Percentiles rank a stretch among this genome's conserved stretches.
Evolutionary conservation across 2,797 vertebrate species (phyloP).

Genomic region (Lacerta viridis): DNA sequence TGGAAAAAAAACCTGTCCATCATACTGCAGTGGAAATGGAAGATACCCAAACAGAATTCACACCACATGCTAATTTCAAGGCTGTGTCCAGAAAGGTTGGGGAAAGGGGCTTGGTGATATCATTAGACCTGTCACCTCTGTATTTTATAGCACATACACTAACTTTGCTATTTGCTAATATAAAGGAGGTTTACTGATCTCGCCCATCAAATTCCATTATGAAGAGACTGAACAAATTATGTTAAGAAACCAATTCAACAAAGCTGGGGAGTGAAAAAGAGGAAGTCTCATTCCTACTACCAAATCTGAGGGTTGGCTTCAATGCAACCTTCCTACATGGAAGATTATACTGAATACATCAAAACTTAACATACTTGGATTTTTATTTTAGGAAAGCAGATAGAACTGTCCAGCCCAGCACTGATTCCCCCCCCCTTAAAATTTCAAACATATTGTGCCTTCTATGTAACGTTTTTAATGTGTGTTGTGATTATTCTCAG

Average conservation of each 20-base stretch:
- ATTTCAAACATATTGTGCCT: background rate
- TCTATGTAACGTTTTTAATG: background rate
- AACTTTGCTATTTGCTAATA: background rate
- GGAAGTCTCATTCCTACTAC: background rate
- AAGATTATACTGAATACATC: background rate
- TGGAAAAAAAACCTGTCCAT: background rate
- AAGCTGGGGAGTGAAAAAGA: background rate
- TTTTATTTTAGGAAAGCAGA: background rate
- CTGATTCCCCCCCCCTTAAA: background rate
- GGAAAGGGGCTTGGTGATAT: conserved; percentile 9
- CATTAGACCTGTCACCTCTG: background rate
- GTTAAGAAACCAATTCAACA: background rate
- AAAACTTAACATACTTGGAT: background rate
- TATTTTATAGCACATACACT: conserved; percentile 14
- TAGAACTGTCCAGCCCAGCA: background rate
- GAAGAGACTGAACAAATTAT: background rate
- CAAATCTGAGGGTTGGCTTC: background rate
- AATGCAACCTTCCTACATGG: background rate
- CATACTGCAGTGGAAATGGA: conserved; percentile 22
- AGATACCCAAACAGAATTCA: conserved; percentile 36
- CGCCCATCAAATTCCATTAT: background rate
- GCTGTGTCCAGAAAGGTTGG: background rate
- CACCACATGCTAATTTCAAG: background rate
- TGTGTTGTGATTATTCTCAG: background rate
- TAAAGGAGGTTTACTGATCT: conserved; percentile 6